Evolutionary conservation across 2,888 invertebrate species (phyloP), one percentile per base, ranked within the genome.

Genomic region (Scotopteryx bipunctaria): DNA sequence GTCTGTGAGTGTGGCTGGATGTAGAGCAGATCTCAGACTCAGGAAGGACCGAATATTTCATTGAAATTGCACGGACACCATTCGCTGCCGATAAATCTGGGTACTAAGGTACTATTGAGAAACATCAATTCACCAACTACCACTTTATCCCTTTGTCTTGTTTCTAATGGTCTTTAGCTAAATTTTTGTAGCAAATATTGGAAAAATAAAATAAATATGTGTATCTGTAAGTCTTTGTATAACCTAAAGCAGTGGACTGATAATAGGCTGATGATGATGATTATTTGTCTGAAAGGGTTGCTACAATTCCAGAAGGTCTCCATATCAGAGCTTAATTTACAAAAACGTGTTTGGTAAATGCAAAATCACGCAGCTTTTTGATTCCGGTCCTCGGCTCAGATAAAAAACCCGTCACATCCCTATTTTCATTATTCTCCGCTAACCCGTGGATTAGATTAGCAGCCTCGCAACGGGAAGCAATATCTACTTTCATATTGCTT

Each of bases 361-460:
- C n/a, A n/a, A n/a, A n/a, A n/a, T n/a, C n/a, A 27, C 4, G 4
- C 4, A n/a, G 4, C 21, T 13, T 21, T 19, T 5, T 27, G 5
- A 1, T 9, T 23, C 41, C 19, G 21, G 19, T 9, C 19, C 19
- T 14, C 16, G 33, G 11, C 5, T 16, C 32, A 9, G 5, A 32
- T 17, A 23, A 44, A n/a, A n/a, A n/a, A 36, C 25, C 8, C 32
- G 14, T 38, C 32, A 17, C 47, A 43, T 48, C 54, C 44, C 54
- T 54, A 53, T 71, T 71, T 78, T 78, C 73, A 77, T 80, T 81
- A 78, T 76, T 76, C 72, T 74, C 69, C 63, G 61, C 71, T 70
- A 73, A 78, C 71, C 73, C 73, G 55, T 61, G 75, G 72, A 77
- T 77, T 72, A 73, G 76, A 80, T 80, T 76, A 78, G 72, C 78